phyloP scores from a whole-genome alignment of 2,113 vertebrate genomes.

The Beaufortia kweichowensis region DNA sequence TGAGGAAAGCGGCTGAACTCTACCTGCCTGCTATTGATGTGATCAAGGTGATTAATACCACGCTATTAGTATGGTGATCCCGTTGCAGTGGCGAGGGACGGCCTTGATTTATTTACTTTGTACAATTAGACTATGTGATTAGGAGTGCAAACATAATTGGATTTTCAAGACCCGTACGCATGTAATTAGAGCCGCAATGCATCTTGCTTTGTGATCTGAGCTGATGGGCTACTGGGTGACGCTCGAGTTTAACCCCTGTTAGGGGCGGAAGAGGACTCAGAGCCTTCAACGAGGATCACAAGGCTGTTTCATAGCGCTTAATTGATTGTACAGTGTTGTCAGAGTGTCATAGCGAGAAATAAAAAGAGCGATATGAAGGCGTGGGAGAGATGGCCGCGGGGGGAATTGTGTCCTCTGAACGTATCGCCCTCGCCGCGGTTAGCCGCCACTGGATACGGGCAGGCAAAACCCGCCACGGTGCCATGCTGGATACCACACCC shows the following conservation, averaged over 20 bases:
- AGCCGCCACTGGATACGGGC: constrained; percentile 62
- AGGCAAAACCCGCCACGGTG: constrained; percentile 61
- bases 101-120: constrained; percentile 93
- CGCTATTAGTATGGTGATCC: constrained; percentile 75
- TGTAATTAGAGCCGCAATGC: constrained; percentile 80
- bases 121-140: constrained; percentile 91
- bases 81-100: constrained; percentile 81
- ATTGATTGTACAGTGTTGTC: constrained; percentile 75
- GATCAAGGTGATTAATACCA: constrained; percentile 73
- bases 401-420: constrained; percentile 70
- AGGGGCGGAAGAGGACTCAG: constrained; percentile 49
- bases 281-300: constrained; percentile 24
- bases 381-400: constrained; percentile 68
- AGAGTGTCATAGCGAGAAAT: constrained; percentile 45
- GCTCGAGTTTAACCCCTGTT: constrained; percentile 53
- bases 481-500: constrained; percentile 69
- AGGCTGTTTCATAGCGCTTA: constrained; percentile 61
- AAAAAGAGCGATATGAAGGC: constrained; percentile 41
- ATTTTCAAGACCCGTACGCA: constrained; percentile 82
- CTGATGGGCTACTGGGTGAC: constrained; percentile 65
- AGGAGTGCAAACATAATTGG: constrained; percentile 93
- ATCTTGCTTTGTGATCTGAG: constrained; percentile 74
- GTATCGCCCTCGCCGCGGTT: constrained; percentile 63
- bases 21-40: constrained; percentile 74
- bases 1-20: constrained; percentile 65